These are phyloP conservation scores for Zelostemma sp. DNA, from an alignment of 1,140 invertebrate genomes.

Conservation along the genomic window DNA sequence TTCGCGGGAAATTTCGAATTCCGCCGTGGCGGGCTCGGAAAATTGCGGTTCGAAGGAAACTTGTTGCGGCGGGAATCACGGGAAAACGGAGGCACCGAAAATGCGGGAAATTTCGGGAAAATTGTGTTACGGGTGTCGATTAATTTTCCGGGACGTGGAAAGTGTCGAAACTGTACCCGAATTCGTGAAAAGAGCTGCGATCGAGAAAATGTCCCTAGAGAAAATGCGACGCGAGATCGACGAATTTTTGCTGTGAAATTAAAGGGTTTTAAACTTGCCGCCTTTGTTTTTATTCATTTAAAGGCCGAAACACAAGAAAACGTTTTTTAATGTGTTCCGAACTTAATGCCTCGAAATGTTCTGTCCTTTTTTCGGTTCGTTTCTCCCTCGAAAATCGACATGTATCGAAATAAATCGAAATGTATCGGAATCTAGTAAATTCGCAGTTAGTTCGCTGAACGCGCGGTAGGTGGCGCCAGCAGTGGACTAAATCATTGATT, in stretches of 20 bases:
- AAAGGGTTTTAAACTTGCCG: constrained; percentile 13
- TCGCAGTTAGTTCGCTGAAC: too few species aligned
- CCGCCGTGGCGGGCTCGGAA: constrained; percentile 2
- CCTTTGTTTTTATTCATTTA: too few species aligned
- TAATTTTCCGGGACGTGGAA: constrained; percentile 55
- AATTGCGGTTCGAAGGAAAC: constrained; percentile 10
- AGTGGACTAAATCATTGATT: too few species aligned
- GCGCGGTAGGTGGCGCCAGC: too few species aligned
- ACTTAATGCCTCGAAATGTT: too few species aligned
- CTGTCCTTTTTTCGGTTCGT: too few species aligned
- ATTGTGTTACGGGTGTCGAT: constrained; percentile 62
- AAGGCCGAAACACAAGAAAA: too few species aligned
- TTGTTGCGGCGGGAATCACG: not conserved
- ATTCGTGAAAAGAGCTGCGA: constrained; percentile 33
- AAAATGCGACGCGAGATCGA: constrained; percentile 54
- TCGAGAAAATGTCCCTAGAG: constrained; percentile 40
- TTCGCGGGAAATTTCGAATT: constrained; percentile 64
- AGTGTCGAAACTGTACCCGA: constrained; percentile 29
- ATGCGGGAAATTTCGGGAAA: constrained; percentile 22
- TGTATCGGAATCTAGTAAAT: too few species aligned
- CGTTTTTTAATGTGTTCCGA: too few species aligned
- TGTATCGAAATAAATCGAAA: too few species aligned
- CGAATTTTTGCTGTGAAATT: constrained; percentile 53
- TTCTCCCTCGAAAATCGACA: too few species aligned
- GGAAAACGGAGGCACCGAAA: constrained; percentile 10